Evolutionary conservation across 2,113 vertebrate genomes (phyloP).

Genomic region (Psilopsiagon aurifrons): DNA sequence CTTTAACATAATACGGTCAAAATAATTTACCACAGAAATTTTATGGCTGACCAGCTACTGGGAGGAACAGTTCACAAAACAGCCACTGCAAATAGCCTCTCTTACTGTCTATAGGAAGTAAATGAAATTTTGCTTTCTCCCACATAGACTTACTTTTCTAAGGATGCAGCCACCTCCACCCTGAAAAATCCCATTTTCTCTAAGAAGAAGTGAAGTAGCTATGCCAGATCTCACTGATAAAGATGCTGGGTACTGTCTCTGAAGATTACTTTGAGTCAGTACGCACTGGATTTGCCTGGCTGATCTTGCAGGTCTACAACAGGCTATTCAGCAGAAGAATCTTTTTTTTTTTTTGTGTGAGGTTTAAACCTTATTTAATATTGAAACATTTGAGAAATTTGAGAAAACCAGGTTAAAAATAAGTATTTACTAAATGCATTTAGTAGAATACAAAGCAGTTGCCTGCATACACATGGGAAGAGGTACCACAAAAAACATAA

Average conservation of each 20-base stretch:
- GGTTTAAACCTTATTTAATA: background rate
- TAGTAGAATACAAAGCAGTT: background rate
- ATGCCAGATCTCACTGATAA: background rate
- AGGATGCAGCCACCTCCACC: background rate
- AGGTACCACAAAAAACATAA: background rate
- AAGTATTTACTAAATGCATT: background rate
- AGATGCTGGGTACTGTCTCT: background rate
- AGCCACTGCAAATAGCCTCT: background rate
- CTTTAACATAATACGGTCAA: background rate
- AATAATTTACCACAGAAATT: background rate
- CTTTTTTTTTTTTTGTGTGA: background rate
- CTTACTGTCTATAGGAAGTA: background rate
- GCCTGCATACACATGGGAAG: background rate
- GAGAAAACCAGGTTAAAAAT: background rate
- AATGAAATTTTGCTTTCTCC: background rate
- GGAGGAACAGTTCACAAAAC: background rate
- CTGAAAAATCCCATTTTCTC: background rate
- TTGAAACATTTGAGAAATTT: background rate
- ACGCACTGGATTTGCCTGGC: background rate
- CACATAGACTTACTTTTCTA: background rate
- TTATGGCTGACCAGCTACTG: background rate
- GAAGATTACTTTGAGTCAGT: background rate
- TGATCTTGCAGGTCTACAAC: background rate
- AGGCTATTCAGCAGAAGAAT: background rate
- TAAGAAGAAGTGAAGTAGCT: background rate